Evolutionary conservation across 2,888 invertebrate genomes (phyloP).

Genomic region (Beris chalybata): DNA sequence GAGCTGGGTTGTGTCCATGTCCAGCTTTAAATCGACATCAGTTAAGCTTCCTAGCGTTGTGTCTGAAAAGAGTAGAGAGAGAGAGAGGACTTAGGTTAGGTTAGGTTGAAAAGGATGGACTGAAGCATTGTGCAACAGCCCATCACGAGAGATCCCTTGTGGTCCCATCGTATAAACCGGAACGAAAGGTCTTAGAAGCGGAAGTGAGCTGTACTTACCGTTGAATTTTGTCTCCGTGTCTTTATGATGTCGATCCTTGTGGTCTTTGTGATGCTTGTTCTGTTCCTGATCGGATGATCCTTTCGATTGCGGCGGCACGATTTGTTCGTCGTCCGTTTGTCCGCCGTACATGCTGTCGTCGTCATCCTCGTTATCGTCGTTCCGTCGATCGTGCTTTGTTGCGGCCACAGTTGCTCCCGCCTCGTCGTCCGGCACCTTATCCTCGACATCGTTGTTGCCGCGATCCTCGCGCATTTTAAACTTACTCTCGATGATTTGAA

Average conservation of each 20-base stretch:
- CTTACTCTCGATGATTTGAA: conserved; percentile 63
- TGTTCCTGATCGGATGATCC: neutral
- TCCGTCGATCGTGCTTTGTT: conserved; percentile 57
- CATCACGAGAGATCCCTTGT: too few species aligned
- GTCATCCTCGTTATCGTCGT: conserved; percentile 57
- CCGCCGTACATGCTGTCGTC: conserved; percentile 55
- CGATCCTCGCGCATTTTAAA: conserved; percentile 45
- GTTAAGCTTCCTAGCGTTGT: too few species aligned
- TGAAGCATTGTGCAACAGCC: too few species aligned
- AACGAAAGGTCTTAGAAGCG: too few species aligned
- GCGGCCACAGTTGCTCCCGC: conserved; percentile 45
- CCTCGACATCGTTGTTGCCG: neutral
- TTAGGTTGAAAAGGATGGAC: too few species aligned
- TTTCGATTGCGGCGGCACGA: conserved; percentile 33
- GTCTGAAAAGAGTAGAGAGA: too few species aligned
- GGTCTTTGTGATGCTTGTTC: neutral
- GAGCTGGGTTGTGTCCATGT: too few species aligned
- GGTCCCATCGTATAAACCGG: too few species aligned
- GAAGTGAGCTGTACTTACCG: neutral
- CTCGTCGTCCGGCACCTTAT: conserved; percentile 3
- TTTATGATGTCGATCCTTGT: neutral
- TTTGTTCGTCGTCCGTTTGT: conserved; percentile 55
- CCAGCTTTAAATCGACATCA: too few species aligned
- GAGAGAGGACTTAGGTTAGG: too few species aligned
- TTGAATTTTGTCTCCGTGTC: neutral